Percentiles rank a stretch among this genome's conserved stretches.
These are phyloP conservation scores for Aix galericulata DNA, from an alignment of 2,113 vertebrate genomes.

Conservation along the genomic window DNA sequence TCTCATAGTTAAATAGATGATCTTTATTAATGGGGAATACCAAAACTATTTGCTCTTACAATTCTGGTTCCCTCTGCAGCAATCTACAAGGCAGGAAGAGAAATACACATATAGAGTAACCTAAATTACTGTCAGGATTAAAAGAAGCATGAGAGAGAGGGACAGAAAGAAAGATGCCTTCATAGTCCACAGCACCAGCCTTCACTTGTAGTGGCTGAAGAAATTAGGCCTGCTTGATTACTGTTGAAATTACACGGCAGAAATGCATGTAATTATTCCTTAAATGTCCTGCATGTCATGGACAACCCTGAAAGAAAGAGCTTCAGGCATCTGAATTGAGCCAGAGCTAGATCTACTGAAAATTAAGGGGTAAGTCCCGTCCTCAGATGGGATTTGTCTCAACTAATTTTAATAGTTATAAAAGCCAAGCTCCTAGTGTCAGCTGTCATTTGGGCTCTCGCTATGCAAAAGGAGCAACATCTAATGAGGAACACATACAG, in stretches of 20 bases:
- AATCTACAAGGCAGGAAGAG: not conserved
- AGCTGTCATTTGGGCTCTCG: not conserved
- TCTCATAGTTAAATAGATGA: not conserved
- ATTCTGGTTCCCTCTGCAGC: not conserved
- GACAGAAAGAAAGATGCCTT: not conserved
- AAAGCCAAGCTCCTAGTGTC: not conserved
- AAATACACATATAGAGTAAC: not conserved
- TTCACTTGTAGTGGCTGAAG: not conserved
- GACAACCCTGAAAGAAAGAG: not conserved
- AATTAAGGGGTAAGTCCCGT: not conserved
- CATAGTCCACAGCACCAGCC: not conserved
- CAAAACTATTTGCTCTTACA: not conserved
- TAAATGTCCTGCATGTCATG: accelerated
- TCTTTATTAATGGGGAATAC: not conserved
- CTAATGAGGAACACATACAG: not conserved
- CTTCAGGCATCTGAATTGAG: not conserved
- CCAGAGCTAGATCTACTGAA: not conserved
- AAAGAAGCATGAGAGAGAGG: not conserved
- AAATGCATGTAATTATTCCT: not conserved
- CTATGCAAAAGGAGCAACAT: not conserved
- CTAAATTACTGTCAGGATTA: not conserved
- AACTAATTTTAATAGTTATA: not conserved
- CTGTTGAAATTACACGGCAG: not conserved
- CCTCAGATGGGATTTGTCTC: not conserved
- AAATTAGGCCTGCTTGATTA: not conserved